Percentiles rank a stretch among this genome's conserved stretches.
Evolutionary conservation across 2,113 vertebrate species (phyloP).

Genomic region (Holacanthus passer): DNA sequence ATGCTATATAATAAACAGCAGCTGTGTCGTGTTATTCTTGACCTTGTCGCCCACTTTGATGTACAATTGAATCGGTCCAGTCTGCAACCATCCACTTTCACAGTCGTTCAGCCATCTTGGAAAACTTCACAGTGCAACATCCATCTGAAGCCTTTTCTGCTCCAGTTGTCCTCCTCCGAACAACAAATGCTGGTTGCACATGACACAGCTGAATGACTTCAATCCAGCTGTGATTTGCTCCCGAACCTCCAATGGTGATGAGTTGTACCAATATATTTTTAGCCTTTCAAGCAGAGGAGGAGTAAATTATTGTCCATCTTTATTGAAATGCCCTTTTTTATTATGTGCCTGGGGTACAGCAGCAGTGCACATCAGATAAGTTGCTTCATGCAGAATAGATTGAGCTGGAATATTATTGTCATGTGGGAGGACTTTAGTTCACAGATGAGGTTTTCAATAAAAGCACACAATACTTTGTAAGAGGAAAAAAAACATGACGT

Average conservation of each 20-base stretch:
- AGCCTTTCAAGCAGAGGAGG: conserved; percentile 3
- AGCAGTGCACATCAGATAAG: conserved; percentile 14
- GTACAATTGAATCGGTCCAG: neutral
- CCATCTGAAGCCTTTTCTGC: conserved; percentile 26
- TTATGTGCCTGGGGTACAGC: neutral
- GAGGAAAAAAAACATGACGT: neutral
- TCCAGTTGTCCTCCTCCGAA: neutral
- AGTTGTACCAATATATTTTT: conserved; percentile 6
- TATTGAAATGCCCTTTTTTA: conserved; percentile 18
- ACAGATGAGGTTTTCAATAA: conserved; percentile 14
- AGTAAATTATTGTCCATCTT: conserved; percentile 22
- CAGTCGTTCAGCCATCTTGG: neutral
- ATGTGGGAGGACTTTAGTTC: conserved; percentile 14
- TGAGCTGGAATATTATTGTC: conserved; percentile 3
- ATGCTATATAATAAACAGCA: neutral
- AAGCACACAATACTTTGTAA: neutral
- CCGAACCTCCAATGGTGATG: neutral
- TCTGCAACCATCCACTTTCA: neutral
- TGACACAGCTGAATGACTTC: conserved; percentile 32
- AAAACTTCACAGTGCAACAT: conserved; percentile 1
- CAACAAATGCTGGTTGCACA: conserved; percentile 25
- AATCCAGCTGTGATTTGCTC: conserved; percentile 11
- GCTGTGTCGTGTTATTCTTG: neutral
- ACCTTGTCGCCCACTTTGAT: conserved; percentile 7
- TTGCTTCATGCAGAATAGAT: neutral